phyloP scores from a whole-genome alignment of 2,113 vertebrate genomes.

The Bostrychus sinensis region DNA sequence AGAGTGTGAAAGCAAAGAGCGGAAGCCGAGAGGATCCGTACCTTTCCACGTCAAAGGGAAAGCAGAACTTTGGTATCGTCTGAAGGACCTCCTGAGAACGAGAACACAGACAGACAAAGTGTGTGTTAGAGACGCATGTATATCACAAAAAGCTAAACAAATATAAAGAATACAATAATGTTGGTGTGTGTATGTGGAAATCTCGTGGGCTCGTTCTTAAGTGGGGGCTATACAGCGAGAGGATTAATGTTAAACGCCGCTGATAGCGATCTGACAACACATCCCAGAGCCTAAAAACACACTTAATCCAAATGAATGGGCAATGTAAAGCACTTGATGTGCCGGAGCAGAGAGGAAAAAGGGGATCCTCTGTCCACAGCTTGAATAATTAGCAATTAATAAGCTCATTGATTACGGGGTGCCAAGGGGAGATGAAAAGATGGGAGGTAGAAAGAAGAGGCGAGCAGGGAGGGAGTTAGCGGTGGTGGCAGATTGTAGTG shows the following conservation, averaged over 20 bases:
- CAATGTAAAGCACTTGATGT: slow-evolving; percentile 64
- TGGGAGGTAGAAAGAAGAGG: slow-evolving; percentile 15
- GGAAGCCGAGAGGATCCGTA: slow-evolving; percentile 69
- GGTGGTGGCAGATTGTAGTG: slow-evolving; percentile 92
- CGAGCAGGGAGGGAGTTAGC: slow-evolving; percentile 75
- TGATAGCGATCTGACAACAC: slow-evolving; percentile 72
- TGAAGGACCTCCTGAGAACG: slow-evolving; percentile 90
- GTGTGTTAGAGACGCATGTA: slow-evolving; percentile 44
- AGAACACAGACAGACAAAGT: slow-evolving; percentile 65
- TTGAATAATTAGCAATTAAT: slow-evolving; percentile 91
- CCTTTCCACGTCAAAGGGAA: slow-evolving; percentile 97
- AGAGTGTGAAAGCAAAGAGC: slow-evolving; percentile 26
- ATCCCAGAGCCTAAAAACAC: slow-evolving; percentile 66
- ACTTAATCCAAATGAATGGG: slow-evolving; percentile 75
- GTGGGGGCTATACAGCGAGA: slow-evolving; percentile 54
- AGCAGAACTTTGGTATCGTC: slow-evolving; percentile 97
- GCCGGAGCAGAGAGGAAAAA: slow-evolving; percentile 51
- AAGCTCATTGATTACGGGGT: slow-evolving; percentile 87
- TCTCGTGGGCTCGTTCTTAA: slow-evolving; percentile 53
- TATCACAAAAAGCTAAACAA: slow-evolving; percentile 26
- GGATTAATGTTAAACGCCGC: slow-evolving; percentile 69
- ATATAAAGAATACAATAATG: slow-evolving; percentile 29
- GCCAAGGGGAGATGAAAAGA: slow-evolving; percentile 77
- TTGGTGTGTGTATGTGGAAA: slow-evolving; percentile 31
- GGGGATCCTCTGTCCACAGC: slow-evolving; percentile 75